Conservation (phyloP, 1,140 invertebrate genomes). For the Neocloeon triangulifer region DNA sequence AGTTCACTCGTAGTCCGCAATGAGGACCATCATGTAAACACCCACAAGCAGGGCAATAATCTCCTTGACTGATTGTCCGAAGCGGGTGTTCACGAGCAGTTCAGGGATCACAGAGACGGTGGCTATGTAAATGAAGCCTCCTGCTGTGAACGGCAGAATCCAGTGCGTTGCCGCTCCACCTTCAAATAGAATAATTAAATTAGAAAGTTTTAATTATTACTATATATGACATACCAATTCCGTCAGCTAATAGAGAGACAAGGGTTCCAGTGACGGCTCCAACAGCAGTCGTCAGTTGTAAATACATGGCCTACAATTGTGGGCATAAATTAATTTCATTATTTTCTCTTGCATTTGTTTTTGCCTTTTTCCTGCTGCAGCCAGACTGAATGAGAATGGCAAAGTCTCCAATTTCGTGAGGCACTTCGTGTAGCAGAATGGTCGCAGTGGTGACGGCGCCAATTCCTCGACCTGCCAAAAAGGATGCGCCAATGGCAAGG, state of each 20-base stretch:
- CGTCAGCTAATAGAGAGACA: slow-evolving; percentile 59
- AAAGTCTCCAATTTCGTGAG: slow-evolving; percentile 97
- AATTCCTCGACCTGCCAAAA: slow-evolving; percentile 59
- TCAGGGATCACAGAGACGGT: slow-evolving; percentile 93
- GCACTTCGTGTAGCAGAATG: slow-evolving; percentile 88
- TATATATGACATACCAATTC: slow-evolving; percentile 23
- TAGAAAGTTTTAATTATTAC: not conserved
- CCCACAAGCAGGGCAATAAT: slow-evolving; percentile 59
- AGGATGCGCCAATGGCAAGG: slow-evolving; percentile 90
- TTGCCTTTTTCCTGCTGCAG: slow-evolving; percentile 60
- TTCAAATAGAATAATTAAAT: slow-evolving; percentile 13
- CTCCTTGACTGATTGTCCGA: slow-evolving; percentile 69
- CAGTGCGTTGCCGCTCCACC: slow-evolving; percentile 55
- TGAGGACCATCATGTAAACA: slow-evolving; percentile 81
- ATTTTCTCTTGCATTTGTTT: slow-evolving; percentile 1
- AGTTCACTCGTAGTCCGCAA: slow-evolving; percentile 70
- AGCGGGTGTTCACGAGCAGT: slow-evolving; percentile 59
- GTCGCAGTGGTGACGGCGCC: slow-evolving; percentile 78
- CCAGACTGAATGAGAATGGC: slow-evolving; percentile 90
- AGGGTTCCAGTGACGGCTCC: slow-evolving; percentile 82
- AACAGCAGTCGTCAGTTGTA: slow-evolving; percentile 81
- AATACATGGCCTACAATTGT: slow-evolving; percentile 75
- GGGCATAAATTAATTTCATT: not conserved
- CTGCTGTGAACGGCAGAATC: slow-evolving; percentile 89
- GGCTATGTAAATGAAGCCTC: slow-evolving; percentile 95